Conservation (phyloP, 2,888 invertebrate genomes). For the Idaea straminata region DNA sequence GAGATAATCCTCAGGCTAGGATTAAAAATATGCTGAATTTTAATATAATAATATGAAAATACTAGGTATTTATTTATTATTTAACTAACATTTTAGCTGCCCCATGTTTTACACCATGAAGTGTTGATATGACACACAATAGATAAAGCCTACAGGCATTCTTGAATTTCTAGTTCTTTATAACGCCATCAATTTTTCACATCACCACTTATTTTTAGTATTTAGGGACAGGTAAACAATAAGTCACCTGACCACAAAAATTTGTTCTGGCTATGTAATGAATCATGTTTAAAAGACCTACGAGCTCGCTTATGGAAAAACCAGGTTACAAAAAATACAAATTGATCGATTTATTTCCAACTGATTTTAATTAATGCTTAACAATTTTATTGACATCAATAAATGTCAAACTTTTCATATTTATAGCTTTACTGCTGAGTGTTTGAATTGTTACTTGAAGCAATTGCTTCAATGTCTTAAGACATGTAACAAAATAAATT, state of each 20-base stretch:
- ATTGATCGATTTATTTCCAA: constrained; percentile 1
- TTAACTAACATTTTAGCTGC: too few species aligned
- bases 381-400: constrained; percentile 9
- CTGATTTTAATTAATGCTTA: constrained; percentile 8
- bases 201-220: constrained; percentile 17
- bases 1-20: too few species aligned
- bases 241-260: neutral
- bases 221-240: neutral
- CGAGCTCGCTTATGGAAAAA: neutral
- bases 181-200: constrained; percentile 13
- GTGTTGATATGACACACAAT: too few species aligned
- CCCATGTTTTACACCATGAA: too few species aligned
- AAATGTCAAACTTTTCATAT: constrained; percentile 8
- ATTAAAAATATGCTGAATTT: too few species aligned
- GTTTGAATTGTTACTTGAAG: neutral
- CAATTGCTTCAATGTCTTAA: neutral
- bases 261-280: neutral
- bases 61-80: too few species aligned
- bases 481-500: too few species aligned
- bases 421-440: neutral
- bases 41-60: too few species aligned
- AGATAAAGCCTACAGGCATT: neutral
- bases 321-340: neutral
- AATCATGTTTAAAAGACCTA: neutral
- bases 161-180: neutral